Evolutionary conservation across 2,888 invertebrate species (phyloP), one percentile per base, ranked within the genome.

Genomic region (Xylophagus ater): DNA sequence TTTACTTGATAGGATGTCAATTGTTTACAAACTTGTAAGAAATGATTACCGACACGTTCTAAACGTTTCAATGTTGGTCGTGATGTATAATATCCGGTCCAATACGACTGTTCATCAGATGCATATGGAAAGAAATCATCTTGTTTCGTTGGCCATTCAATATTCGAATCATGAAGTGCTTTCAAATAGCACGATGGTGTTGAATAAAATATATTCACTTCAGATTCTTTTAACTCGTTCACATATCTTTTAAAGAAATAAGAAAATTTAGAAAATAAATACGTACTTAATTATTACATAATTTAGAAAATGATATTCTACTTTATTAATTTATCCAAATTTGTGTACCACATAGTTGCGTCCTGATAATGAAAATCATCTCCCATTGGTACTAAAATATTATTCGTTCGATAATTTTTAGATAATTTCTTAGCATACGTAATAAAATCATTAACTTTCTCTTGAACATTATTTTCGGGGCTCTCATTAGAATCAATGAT

Each of bases 111-210:
- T 0, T 77, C 72, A 55, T 84, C 83, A 29, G 82, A 83, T 2
- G 89, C 84, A 62, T 88, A 93, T 0, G 93, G 92, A 62, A 93
- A 89, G 67, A 89, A 92, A 55, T 93, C 93, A 51, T 89, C 88
- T 1, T 68, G 66, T 59, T 90, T 90, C 0, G 71, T 71, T 0
- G 80, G 70, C 68, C 84, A 76, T 0, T 74, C 72, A 7, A 76
- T 66, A 7, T 78, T 73, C 2, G 77, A 71, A 42, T 84, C 78
- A 47, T 81, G 72, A 0, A 88, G 68, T 0, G 85, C 74, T 54
- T 86, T 80, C 28, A 87, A 53, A 53, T 89, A 89, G 53, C 89
- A 89, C 0, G 82, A 78, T 0, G 89, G 89, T 0, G 88, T 88
- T 0, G 89, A 89, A 55, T 89, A 89, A 43, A 88, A 71, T 4